Evolutionary conservation across 2,113 vertebrate genomes (phyloP), one percentile per base, ranked within the genome.

Genomic region (Saguinus midas): DNA sequence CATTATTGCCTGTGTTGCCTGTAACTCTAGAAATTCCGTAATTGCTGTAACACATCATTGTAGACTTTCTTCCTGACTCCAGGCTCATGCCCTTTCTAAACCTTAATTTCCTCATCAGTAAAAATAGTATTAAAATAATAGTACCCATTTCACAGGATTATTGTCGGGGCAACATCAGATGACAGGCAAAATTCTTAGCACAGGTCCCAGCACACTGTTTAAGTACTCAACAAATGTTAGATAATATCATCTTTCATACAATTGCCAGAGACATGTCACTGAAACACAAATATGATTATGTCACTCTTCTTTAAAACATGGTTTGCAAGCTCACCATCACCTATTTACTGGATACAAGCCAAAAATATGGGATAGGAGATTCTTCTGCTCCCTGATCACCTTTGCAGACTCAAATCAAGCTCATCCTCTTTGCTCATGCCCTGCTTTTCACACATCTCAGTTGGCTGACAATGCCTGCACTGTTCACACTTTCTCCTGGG

Each of bases 1-100:
- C 97, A 98, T 98, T 96, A 91, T 97, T 98, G 98, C 97, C 98
- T 97, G 72, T 94, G 92, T 97, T 98, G 98, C 98, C 98, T 98
- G 70, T 89, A 58, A 90, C 96, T 95, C 97, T 98, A 98, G 89
- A 97, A 93, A 98, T 90, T 96, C 98, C 92, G 97, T n/a, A 45
- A 83, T 55, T 93, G 92, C 10, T 37, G 70, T 48, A 43, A 52
- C 1, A n/a, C 52, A 80, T 97, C 97, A 95, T 97, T 78, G 94
- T 96, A 97, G 94, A 84, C 76, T 91, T 87, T 95, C 89, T 94
- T 95, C 73, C 90, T 89, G 68, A 85, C 79, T 87, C 70, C 14
- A 3, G 64, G 43, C 50, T 87, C 40, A 35, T 73, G 81, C 79
- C 88, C 50, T 91, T 87, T 76, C 66, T 68, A 89, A 85, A 82